Conservation (phyloP, 2,797 vertebrate species). For the Crypturellus tataupa region DNA sequence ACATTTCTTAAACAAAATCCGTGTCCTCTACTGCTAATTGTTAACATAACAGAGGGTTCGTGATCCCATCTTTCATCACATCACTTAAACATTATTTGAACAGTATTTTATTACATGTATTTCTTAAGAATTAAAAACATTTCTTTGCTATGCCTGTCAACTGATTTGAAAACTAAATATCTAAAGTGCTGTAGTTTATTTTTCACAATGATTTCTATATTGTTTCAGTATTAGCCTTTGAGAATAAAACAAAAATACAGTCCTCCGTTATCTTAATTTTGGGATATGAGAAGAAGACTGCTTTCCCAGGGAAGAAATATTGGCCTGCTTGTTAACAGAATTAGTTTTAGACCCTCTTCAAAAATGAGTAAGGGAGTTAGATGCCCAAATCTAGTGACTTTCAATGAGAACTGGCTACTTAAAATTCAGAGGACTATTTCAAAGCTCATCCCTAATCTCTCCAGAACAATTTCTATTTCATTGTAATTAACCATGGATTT, state of each 20-base stretch:
- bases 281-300: neutral
- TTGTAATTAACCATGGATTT: constrained; percentile 58
- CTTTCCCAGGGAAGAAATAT: constrained; percentile 51
- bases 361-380: constrained; percentile 23
- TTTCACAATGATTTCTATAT: constrained; percentile 40
- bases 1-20: constrained; percentile 71
- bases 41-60: constrained; percentile 66
- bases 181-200: constrained; percentile 58
- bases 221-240: constrained; percentile 42
- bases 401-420: constrained; percentile 47
- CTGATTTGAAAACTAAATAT: constrained; percentile 71
- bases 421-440: constrained; percentile 53
- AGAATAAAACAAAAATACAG: constrained; percentile 30
- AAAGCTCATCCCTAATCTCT: constrained; percentile 63
- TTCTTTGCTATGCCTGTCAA: constrained; percentile 66
- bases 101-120: constrained; percentile 73
- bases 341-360: constrained; percentile 37
- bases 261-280: constrained; percentile 47
- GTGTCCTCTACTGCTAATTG: constrained; percentile 50
- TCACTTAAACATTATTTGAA: constrained; percentile 75
- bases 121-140: constrained; percentile 68
- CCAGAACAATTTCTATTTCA: constrained; percentile 53
- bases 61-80: constrained; percentile 72
- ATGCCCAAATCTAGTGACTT: constrained; percentile 21
- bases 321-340: constrained; percentile 2